Evolutionary conservation across 2,888 invertebrate species (phyloP).

Genomic region (Carabus problematicus): DNA sequence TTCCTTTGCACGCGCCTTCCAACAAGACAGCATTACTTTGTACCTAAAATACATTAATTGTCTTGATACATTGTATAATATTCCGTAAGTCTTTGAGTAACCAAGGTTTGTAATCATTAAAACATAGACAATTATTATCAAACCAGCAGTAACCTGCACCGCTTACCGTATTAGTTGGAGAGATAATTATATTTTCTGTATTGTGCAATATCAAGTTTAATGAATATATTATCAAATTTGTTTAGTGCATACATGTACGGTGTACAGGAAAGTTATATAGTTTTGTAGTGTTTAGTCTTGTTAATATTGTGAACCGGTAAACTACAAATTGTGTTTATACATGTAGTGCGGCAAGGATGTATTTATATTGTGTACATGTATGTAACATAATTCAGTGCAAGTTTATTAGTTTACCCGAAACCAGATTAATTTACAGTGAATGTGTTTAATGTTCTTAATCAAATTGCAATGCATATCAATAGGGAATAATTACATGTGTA

Average conservation of each 20-base stretch:
- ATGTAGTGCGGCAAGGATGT: slow-evolving; percentile 14
- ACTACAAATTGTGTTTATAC: slow-evolving; percentile 1
- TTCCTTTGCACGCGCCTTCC: slow-evolving; percentile 71
- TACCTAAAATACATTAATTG: slow-evolving; percentile 64
- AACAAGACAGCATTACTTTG: slow-evolving; percentile 77
- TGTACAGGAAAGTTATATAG: slow-evolving; percentile 22
- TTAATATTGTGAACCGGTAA: not conserved
- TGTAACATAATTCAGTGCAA: no score
- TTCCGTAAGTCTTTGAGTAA: no score
- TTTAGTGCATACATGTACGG: not conserved
- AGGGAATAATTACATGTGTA: no score
- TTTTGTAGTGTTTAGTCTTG: slow-evolving; percentile 15
- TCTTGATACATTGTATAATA: no score
- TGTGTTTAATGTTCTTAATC: no score
- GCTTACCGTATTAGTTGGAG: no score
- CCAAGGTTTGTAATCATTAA: no score
- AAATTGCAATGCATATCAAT: no score
- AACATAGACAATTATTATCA: not conserved
- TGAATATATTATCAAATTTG: slow-evolving; percentile 10
- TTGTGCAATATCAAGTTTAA: slow-evolving; percentile 1
- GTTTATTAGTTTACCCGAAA: no score
- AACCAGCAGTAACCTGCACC: no score
- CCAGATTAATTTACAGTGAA: no score
- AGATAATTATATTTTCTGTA: slow-evolving; percentile 9
- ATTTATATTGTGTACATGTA: no score